These are phyloP conservation scores for Cichlasoma orientale DNA, from an alignment of 2,797 vertebrate genomes.

Conservation along the genomic window DNA sequence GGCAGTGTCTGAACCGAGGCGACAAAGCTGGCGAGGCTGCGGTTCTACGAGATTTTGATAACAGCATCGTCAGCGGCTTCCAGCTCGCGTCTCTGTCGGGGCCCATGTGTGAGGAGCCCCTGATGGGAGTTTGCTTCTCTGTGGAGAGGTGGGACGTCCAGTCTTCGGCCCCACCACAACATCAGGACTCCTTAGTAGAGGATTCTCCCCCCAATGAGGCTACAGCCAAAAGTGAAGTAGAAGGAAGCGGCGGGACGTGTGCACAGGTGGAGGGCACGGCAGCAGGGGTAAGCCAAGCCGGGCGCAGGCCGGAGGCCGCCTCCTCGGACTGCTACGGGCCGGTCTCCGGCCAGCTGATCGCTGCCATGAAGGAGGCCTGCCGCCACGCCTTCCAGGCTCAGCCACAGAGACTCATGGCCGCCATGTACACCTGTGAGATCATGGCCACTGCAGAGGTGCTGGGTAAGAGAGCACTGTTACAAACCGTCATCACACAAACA, in stretches of 20 bases:
- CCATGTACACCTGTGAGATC: constrained; percentile 98
- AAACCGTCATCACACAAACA: neutral
- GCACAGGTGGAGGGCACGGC: neutral
- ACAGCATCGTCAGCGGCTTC: constrained; percentile 95
- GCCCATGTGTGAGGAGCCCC: constrained; percentile 96
- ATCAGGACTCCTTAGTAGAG: constrained; percentile 53
- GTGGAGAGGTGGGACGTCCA: constrained; percentile 90
- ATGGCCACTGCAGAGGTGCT: constrained; percentile 95
- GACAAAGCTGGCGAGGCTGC: constrained; percentile 27
- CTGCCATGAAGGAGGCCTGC: constrained; percentile 94
- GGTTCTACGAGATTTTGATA: constrained; percentile 86
- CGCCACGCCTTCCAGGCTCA: constrained; percentile 90
- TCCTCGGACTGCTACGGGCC: constrained; percentile 88
- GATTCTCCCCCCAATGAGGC: neutral
- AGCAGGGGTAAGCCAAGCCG: constrained; percentile 25
- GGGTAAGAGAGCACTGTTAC: constrained; percentile 79
- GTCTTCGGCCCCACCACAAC: constrained; percentile 42
- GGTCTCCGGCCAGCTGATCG: constrained; percentile 94
- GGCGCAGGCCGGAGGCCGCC: constrained; percentile 65
- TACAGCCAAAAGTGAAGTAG: neutral
- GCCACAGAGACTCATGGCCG: constrained; percentile 95
- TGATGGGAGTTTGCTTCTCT: constrained; percentile 96
- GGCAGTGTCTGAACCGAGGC: constrained; percentile 83
- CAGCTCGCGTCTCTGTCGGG: constrained; percentile 92
- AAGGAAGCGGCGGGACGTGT: neutral